Conservation (phyloP, 2,888 invertebrate genomes). For the Drosophila nr. perissopoda region DNA sequence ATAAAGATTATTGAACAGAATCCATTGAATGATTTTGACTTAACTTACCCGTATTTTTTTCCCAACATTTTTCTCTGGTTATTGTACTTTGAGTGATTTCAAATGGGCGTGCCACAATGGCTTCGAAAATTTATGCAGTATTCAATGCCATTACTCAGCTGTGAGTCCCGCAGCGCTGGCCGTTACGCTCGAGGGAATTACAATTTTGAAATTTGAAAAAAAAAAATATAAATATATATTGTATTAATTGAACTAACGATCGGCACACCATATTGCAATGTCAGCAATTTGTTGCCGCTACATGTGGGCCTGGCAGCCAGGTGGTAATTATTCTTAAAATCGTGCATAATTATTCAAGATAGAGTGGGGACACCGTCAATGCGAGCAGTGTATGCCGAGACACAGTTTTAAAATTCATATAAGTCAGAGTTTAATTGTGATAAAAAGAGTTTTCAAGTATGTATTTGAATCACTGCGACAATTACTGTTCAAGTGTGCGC, state of each 20-base stretch:
- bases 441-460: neutral
- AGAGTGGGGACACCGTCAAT: constrained; percentile 27
- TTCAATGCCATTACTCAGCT: constrained; percentile 77
- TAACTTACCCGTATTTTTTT: neutral
- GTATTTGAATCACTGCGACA: too few species aligned
- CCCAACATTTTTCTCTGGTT: constrained; percentile 19
- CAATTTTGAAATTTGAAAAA: constrained; percentile 17
- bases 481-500: neutral
- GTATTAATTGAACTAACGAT: constrained; percentile 20
- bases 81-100: constrained; percentile 64
- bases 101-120: constrained; percentile 56
- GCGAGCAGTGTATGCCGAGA: constrained; percentile 2
- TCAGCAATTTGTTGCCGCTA: constrained; percentile 41
- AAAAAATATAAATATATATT: neutral
- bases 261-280: constrained; percentile 13
- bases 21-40: too few species aligned
- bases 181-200: constrained; percentile 30
- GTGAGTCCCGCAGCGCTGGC: constrained; percentile 50
- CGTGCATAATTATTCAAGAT: constrained; percentile 74
- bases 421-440: neutral
- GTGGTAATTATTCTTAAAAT: constrained; percentile 75
- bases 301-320: constrained; percentile 64
- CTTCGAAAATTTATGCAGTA: constrained; percentile 71
- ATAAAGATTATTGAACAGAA: neutral
- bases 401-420: neutral